phyloP scores from a whole-genome alignment of 2,113 vertebrate genomes.

The Pterocles gutturalis region DNA sequence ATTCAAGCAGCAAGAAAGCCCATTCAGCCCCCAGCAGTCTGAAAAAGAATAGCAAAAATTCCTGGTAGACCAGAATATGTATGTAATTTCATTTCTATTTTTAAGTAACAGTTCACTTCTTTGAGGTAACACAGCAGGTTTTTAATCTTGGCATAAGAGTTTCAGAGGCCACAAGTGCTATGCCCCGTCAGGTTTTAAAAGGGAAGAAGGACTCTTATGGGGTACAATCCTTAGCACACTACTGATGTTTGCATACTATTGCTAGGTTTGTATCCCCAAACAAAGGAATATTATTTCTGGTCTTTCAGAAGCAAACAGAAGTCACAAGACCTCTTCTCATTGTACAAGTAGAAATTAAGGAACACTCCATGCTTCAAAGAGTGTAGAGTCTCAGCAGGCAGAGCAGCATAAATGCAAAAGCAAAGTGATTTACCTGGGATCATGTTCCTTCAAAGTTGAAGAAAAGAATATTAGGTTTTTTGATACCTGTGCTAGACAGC shows the following conservation, averaged over 20 bases:
- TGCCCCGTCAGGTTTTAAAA: neutral
- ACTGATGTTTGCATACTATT: neutral
- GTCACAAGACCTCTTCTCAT: neutral
- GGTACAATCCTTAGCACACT: neutral
- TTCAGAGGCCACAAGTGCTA: neutral
- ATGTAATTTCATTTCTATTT: neutral
- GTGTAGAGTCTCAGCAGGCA: neutral
- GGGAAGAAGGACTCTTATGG: neutral
- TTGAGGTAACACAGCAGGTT: neutral
- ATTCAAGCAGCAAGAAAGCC: neutral
- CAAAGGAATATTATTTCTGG: neutral
- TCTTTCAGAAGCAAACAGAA: neutral
- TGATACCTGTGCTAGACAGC: neutral
- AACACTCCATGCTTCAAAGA: neutral
- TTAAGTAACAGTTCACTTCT: neutral
- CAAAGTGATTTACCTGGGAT: neutral
- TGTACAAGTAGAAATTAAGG: neutral
- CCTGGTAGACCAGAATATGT: neutral
- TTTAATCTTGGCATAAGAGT: neutral
- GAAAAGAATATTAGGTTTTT: neutral
- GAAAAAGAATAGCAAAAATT: neutral
- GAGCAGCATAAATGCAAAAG: neutral
- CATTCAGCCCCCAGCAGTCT: neutral
- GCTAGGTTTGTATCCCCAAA: neutral
- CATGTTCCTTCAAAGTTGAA: neutral